phyloP scores from a whole-genome alignment of 2,797 vertebrate species.

The Rhinoraja longicauda region DNA sequence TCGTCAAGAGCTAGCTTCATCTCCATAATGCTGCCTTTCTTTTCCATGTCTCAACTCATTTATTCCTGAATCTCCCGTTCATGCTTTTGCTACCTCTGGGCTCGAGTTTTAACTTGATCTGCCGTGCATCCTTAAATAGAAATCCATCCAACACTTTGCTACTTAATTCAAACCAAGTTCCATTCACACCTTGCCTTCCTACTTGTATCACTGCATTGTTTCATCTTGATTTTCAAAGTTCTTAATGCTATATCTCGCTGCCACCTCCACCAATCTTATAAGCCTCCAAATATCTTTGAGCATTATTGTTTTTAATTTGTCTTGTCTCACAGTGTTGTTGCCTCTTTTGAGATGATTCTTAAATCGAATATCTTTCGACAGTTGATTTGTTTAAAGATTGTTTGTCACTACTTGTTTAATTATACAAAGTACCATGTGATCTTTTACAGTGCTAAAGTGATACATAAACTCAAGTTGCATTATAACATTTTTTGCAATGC shows the following conservation, averaged over 20 bases:
- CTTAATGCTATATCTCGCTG: background rate
- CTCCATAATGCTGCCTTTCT: too few species aligned
- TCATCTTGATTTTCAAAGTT: background rate
- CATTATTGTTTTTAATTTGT: too few species aligned
- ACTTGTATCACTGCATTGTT: background rate
- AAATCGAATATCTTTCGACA: background rate
- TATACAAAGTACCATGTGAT: background rate
- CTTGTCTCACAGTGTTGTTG: too few species aligned
- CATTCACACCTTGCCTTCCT: background rate
- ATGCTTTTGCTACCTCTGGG: background rate
- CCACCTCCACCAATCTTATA: background rate
- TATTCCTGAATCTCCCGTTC: background rate
- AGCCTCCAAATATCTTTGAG: too few species aligned
- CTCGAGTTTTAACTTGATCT: background rate
- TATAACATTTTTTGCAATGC: too few species aligned
- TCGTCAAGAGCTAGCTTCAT: too few species aligned
- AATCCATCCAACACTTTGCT: background rate
- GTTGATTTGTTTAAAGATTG: background rate
- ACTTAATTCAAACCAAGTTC: background rate
- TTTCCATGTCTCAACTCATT: background rate
- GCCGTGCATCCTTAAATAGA: background rate
- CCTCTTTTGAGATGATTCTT: background rate
- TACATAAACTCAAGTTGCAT: background rate
- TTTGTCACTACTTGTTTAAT: background rate
- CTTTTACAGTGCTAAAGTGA: background rate